Base-by-base conservation (phyloP, 2,113 vertebrate species). In the Plotosus lineatus region DNA sequence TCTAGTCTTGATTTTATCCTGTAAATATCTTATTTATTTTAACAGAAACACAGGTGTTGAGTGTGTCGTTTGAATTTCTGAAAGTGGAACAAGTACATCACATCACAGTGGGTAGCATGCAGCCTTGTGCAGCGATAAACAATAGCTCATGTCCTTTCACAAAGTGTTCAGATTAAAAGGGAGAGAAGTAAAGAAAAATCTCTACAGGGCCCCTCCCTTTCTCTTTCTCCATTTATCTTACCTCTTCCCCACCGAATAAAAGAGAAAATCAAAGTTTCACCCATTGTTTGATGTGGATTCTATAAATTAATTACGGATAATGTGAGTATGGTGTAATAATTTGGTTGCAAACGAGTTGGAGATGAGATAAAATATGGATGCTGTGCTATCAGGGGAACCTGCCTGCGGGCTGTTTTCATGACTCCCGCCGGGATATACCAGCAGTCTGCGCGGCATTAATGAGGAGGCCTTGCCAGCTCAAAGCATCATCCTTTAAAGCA, bases 341-440 rank as follows among this genome's bases (percentile, higher is more conserved):
- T 86, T 85, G 83, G 83, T 86, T 83, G 86, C 82, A 86, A 84
- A 88, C 78, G 79, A 85, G 87, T 86, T 87, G 86, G 87, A 86
- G 87, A 88, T 84, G 79, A 89, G 87, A 90, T 89, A 33, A 88
- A 88, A 88, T 85, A 88, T 86, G 84, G 73, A 88, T 88, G 85
- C 74, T 11, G 33, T 33, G 40, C 61, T 79, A 86, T 85, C 85
- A 73, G 80, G 87, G 85, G 85, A 81, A 85, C 81, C 80, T 88
- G 81, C 83, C 85, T 58, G 85, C 26, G 26, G 87, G 87, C 82
- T 76, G 83, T 80, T 78, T 85, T 86, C 73, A 63, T 51, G 75
- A 60, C 83, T 85, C 77, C 84, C 69, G 77, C 44, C 85, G 80
- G 80, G 73, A 75, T 48, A n/a, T 77, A 73, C 80, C 73, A 48